Evolutionary conservation across 2,888 invertebrate species (phyloP).

Genomic region (Polyommatus iphigenia): DNA sequence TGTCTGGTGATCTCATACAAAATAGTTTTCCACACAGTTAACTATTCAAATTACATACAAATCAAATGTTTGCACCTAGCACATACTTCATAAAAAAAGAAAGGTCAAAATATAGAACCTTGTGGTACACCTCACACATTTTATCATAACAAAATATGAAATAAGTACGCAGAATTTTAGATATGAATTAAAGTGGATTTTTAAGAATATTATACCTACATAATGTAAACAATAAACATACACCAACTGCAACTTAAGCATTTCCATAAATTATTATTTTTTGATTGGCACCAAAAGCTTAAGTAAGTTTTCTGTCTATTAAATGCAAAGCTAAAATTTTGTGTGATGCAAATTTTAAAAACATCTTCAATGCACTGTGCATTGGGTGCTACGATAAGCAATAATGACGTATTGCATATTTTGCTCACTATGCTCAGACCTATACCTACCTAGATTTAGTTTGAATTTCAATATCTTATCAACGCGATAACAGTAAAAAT

Average conservation of each 20-base stretch:
- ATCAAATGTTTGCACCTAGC: neutral
- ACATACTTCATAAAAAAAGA: neutral
- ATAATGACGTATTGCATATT: neutral
- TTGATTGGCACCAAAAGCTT: too few species aligned
- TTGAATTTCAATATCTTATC: conserved; percentile 30
- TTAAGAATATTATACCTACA: neutral
- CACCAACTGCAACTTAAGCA: neutral
- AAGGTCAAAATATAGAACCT: neutral
- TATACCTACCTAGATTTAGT: neutral
- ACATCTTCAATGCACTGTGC: neutral
- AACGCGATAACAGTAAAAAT: neutral
- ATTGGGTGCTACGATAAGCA: neutral
- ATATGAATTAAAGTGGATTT: too few species aligned
- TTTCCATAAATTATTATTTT: neutral
- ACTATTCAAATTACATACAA: conserved; percentile 11
- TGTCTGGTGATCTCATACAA: conserved; percentile 9
- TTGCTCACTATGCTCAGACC: neutral
- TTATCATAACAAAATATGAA: neutral
- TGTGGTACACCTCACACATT: neutral
- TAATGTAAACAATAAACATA: neutral
- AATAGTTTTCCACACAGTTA: conserved; percentile 8
- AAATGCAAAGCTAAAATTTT: neutral
- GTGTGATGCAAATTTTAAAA: neutral
- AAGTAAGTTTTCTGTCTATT: too few species aligned
- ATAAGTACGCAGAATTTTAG: too few species aligned